Base-by-base conservation (phyloP, 2,888 invertebrate genomes). In the Yponomeuta sedellus region DNA sequence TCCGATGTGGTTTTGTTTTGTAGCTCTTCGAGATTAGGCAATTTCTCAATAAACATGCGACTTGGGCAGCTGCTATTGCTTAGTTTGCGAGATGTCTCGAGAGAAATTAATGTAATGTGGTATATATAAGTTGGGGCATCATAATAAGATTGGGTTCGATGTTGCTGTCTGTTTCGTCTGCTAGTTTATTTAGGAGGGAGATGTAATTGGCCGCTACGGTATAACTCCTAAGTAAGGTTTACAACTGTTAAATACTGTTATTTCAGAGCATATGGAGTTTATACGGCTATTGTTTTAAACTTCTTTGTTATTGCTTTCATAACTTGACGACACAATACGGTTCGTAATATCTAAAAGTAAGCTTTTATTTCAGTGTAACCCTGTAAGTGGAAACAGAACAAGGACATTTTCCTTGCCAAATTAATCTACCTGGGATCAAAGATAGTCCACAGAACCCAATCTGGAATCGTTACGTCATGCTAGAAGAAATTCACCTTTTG, bases 1-100 rank as follows among this genome's bases (percentile, higher is more conserved):
- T 86, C 87, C 86, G 80, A 84, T 88, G 89, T 82, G 88, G 88
- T 89, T 88, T 89, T 88, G 89, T 89, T 91, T 86, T 88, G 88
- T 91, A 86, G 86, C 86, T 88, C 88, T 88, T 88, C 78, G 83
- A 86, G 88, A 90, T 91, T 88, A 89, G 83, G 84, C 84, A 86
- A 87, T 89, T 84, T 83, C 88, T 87, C 85, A 82, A 89, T 88
- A 90, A 89, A 89, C 87, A 88, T 81, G 83, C 81, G 83, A 87
- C 82, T 75, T 75, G 80, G 83, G 82, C 86, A 86, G 87, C 82
- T 87, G 85, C 81, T 82, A 81, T 86, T 82, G 82, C 82, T 86
- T 83, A 83, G 83, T 86, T 88, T 81, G 81, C 73, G 81, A 83
- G 82, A 83, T 79, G 87, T 88, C 90, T 89, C 89, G 78, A 77